A percentile compares a stretch with the other conserved stretches of the same genome.
Evolutionary conservation across 2,113 vertebrate species (phyloP).

Genomic region (Nerophis lumbriciformis): DNA sequence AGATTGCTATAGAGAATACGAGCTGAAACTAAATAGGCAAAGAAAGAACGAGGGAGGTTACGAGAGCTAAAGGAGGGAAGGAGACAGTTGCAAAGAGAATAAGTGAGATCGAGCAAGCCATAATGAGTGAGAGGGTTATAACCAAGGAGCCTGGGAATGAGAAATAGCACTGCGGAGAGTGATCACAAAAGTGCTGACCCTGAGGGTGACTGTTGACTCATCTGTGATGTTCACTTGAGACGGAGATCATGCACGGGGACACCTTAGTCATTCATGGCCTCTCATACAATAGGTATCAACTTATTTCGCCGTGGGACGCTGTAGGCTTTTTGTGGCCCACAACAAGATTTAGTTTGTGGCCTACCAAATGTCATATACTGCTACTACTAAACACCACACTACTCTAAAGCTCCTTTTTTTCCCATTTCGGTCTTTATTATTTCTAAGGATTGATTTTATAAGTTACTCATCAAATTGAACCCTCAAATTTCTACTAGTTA

Average conservation of each 20-base stretch:
- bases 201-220: conserved; percentile 53
- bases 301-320: conserved; percentile 12
- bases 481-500: no score
- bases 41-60: conserved; percentile 20
- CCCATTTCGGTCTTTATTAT: no score
- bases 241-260: conserved; percentile 33
- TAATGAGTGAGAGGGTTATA: conserved; percentile 51
- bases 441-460: no score
- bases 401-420: no score
- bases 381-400: no score
- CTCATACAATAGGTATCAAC: conserved; percentile 13
- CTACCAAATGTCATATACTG: no score
- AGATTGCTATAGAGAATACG: conserved; percentile 53
- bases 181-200: conserved; percentile 42
- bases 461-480: no score
- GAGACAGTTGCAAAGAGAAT: conserved; percentile 21
- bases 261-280: conserved; percentile 19
- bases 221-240: conserved; percentile 46
- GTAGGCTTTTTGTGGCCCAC: not conserved
- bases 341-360: no score
- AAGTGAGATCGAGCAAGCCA: conserved; percentile 30
- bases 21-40: conserved; percentile 46
- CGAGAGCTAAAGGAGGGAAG: conserved; percentile 20
- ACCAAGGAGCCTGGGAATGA: conserved; percentile 33
- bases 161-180: conserved; percentile 28